These are phyloP conservation scores for Micronycteris hirsuta DNA, from an alignment of 2,113 vertebrate species.

Conservation along the genomic window DNA sequence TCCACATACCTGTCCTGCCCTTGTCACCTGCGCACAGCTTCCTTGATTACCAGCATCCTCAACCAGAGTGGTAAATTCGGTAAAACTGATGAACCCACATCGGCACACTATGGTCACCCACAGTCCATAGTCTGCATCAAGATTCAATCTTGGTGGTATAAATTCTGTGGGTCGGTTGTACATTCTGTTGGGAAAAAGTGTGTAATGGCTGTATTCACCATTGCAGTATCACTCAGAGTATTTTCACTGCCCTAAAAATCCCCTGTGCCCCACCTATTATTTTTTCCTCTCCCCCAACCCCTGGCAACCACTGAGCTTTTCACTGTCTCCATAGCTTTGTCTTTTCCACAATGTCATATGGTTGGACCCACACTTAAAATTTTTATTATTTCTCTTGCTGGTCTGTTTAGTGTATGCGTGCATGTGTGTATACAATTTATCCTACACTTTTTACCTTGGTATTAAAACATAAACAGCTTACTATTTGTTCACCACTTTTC, in stretches of 20 bases:
- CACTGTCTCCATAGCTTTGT: not conserved
- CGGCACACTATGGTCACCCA: not conserved
- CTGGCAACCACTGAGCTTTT: not conserved
- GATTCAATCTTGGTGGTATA: not conserved
- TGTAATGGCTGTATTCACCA: too few relatives aligned
- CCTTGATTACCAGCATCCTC: not conserved
- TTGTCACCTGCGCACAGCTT: accelerated
- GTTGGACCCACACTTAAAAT: not conserved
- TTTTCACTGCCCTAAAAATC: not conserved
- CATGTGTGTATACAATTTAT: not conserved
- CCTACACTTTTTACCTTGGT: not conserved
- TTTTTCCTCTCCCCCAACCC: too few relatives aligned
- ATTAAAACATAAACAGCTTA: not conserved
- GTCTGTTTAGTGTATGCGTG: not conserved
- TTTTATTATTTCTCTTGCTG: not conserved
- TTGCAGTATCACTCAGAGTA: not conserved
- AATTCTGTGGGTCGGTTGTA: not conserved
- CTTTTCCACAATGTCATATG: not conserved
- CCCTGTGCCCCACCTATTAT: not conserved
- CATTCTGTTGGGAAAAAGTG: not conserved
- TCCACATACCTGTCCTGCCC: not conserved
- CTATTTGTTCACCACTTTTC: constrained; percentile 32
- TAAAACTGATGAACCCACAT: not conserved
- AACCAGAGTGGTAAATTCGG: not conserved
- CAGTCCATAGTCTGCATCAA: not conserved